phyloP scores from a whole-genome alignment of 1,140 invertebrate species.

The Drosophila seguyi region DNA sequence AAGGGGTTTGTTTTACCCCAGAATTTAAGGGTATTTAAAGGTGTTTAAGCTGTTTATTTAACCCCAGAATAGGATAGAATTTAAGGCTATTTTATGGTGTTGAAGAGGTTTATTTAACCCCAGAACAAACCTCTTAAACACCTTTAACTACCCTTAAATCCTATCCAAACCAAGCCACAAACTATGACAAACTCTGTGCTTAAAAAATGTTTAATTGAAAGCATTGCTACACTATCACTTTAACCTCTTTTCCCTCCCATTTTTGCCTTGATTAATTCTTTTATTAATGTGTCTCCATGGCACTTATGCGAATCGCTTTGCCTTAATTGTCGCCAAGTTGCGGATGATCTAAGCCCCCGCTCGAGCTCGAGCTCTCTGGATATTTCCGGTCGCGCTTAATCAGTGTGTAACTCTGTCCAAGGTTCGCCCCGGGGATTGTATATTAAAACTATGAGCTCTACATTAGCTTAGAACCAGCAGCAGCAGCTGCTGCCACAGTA shows the following conservation, averaged over 20 bases:
- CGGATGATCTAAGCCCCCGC: slow-evolving; percentile 59
- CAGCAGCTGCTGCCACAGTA: too few species aligned
- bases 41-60: too few species aligned
- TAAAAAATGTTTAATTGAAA: neutral
- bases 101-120: too few species aligned
- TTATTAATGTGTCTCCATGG: slow-evolving; percentile 33
- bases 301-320: slow-evolving; percentile 39
- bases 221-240: neutral
- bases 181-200: neutral
- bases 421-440: slow-evolving; percentile 21
- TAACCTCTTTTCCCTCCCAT: too few species aligned
- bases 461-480: too few species aligned
- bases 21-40: too few species aligned
- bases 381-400: slow-evolving; percentile 69
- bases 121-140: too few species aligned
- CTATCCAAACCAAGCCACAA: too few species aligned
- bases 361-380: slow-evolving; percentile 42
- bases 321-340: slow-evolving; percentile 64
- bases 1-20: too few species aligned
- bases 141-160: too few species aligned
- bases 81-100: too few species aligned
- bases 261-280: slow-evolving; percentile 31
- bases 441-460: slow-evolving; percentile 4
- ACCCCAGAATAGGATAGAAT: too few species aligned
- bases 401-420: slow-evolving; percentile 51